Evolutionary conservation across 2,888 invertebrate species (phyloP).

Genomic region (Drosophila lutescens): DNA sequence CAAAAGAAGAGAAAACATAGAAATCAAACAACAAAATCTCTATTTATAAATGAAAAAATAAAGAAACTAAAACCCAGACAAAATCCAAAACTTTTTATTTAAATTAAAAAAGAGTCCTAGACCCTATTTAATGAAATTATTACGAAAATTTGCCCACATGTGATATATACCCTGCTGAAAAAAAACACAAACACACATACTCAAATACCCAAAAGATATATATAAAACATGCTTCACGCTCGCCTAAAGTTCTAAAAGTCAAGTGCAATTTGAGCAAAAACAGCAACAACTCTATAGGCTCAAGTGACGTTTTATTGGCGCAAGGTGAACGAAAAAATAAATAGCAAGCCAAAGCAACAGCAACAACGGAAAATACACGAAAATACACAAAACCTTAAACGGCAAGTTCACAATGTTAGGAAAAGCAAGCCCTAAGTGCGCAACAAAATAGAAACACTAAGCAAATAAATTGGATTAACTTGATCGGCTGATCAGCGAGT

Average conservation of each 20-base stretch:
- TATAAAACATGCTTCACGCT: slow-evolving; percentile 74
- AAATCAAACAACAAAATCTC: not conserved
- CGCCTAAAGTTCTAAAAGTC: slow-evolving; percentile 75
- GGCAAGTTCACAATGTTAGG: slow-evolving; percentile 54
- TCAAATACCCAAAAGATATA: slow-evolving; percentile 23
- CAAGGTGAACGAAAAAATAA: slow-evolving; percentile 53
- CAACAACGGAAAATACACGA: slow-evolving; percentile 30
- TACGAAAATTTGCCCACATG: slow-evolving; percentile 16
- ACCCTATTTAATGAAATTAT: not conserved
- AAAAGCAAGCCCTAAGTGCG: slow-evolving; percentile 52
- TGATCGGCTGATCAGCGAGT: slow-evolving; percentile 6
- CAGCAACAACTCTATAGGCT: slow-evolving; percentile 54
- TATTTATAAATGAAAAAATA: not conserved
- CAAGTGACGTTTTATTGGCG: slow-evolving; percentile 76
- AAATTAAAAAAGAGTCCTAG: not conserved
- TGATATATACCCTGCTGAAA: slow-evolving; percentile 28
- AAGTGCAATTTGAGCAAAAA: slow-evolving; percentile 65
- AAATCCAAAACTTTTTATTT: slow-evolving; percentile 4
- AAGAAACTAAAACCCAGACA: not conserved
- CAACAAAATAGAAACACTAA: slow-evolving; percentile 24
- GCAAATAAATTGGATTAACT: slow-evolving; percentile 38
- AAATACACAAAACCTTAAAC: slow-evolving; percentile 32
- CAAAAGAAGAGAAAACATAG: not conserved
- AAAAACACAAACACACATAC: slow-evolving; percentile 15
- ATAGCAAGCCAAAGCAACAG: slow-evolving; percentile 26